A percentile compares a stretch with the other conserved stretches of the same genome.
These are phyloP conservation scores for Orchesella cincta DNA, from an alignment of 1,140 invertebrate species.

Conservation along the genomic window DNA sequence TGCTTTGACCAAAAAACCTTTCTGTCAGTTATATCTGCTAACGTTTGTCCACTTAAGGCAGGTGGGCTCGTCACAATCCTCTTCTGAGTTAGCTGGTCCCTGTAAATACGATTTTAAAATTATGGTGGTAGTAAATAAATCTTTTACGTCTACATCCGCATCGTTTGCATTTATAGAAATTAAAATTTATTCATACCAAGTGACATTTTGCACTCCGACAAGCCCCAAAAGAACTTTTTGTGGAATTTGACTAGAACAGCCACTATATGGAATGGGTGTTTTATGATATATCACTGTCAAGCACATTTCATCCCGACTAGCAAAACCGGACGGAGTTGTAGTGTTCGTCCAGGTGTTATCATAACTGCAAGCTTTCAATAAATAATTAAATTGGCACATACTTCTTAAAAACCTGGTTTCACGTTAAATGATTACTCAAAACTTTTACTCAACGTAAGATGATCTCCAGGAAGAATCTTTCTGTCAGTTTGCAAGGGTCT, in stretches of 20 bases:
- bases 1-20: background rate
- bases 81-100: background rate
- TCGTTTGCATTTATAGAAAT: background rate
- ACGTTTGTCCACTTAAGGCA: background rate
- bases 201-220: background rate
- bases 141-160: background rate
- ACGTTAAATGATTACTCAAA: no score
- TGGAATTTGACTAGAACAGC: background rate
- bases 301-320: background rate
- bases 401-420: background rate
- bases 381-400: background rate
- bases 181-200: background rate
- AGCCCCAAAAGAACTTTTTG: background rate
- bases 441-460: background rate
- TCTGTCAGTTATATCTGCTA: background rate
- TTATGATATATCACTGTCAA: background rate
- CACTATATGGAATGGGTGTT: background rate
- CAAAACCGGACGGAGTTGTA: background rate
- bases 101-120: no score
- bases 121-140: background rate
- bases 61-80: slow-evolving; percentile 8
- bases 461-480: slow-evolving; percentile 17
- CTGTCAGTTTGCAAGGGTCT: background rate
- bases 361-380: background rate
- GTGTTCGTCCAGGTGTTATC: slow-evolving; percentile 1